Percentiles rank a stretch among this genome's conserved stretches.
phyloP scores from a whole-genome alignment of 2,797 vertebrate species.

The Sarcophilus harrisii region DNA sequence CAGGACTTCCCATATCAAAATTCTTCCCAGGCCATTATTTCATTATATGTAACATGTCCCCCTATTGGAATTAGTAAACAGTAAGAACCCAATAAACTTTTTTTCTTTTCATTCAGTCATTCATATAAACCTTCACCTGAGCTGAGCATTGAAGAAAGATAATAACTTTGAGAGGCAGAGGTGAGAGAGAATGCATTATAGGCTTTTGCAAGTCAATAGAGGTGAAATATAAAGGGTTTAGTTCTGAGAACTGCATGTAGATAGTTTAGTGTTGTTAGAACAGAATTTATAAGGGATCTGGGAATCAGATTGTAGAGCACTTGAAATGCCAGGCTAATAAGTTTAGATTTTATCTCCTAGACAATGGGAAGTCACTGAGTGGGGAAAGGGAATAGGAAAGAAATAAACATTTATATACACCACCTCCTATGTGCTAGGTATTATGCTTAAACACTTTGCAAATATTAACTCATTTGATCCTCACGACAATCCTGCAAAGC shows the following conservation, averaged over 20 bases:
- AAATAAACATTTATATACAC: neutral
- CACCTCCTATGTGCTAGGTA: neutral
- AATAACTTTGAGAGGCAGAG: neutral
- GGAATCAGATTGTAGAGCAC: neutral
- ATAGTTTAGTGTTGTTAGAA: neutral
- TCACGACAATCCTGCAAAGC: no score
- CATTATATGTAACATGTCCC: neutral
- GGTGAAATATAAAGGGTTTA: neutral
- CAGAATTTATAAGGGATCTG: neutral
- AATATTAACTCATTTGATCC: neutral
- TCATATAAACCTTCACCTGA: neutral
- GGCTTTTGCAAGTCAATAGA: neutral
- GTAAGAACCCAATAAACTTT: neutral
- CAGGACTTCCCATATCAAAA: neutral
- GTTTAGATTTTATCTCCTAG: neutral
- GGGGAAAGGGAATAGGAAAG: neutral
- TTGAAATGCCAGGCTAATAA: neutral
- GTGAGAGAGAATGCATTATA: neutral
- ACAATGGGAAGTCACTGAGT: neutral
- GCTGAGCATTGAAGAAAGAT: neutral
- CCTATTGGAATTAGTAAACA: neutral
- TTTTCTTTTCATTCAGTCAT: neutral
- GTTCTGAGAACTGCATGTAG: neutral
- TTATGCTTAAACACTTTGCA: neutral
- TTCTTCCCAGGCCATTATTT: neutral